These are phyloP conservation scores for Pagetopsis macropterus DNA, from an alignment of 2,797 vertebrate genomes.

Conservation along the genomic window DNA sequence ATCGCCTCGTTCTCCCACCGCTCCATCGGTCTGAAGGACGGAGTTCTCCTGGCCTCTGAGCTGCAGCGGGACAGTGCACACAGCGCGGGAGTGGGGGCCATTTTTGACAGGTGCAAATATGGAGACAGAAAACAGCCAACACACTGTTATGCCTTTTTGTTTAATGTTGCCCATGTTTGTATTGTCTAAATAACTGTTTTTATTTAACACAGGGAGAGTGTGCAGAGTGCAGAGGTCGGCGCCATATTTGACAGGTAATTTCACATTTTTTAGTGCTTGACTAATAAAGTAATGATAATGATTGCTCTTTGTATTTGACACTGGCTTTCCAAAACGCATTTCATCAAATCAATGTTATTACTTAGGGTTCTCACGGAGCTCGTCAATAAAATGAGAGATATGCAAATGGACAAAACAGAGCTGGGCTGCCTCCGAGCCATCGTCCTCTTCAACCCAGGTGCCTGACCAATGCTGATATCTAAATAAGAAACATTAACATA, in stretches of 20 bases:
- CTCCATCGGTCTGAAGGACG: slow-evolving; percentile 93
- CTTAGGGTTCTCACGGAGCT: slow-evolving; percentile 94
- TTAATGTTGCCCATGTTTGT: background rate
- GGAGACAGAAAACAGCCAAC: background rate
- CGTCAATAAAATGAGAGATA: slow-evolving; percentile 99
- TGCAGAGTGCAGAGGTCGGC: slow-evolving; percentile 93
- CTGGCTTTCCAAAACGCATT: background rate
- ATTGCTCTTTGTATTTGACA: background rate
- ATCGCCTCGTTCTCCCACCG: slow-evolving; percentile 98
- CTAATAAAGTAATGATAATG: rapidly evolving
- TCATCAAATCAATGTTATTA: slow-evolving; percentile 11
- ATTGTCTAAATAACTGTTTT: slow-evolving; percentile 15
- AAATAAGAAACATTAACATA: background rate
- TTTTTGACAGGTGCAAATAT: slow-evolving; percentile 91
- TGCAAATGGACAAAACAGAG: slow-evolving; percentile 99
- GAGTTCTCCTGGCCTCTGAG: slow-evolving; percentile 94
- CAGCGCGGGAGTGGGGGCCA: slow-evolving; percentile 93
- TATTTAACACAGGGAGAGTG: slow-evolving; percentile 84
- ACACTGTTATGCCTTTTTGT: background rate
- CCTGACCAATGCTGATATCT: background rate
- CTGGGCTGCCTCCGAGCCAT: slow-evolving; percentile 97
- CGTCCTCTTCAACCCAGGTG: slow-evolving; percentile 97
- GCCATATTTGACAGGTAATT: slow-evolving; percentile 94
- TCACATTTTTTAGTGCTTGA: background rate
- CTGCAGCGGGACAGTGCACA: slow-evolving; percentile 92